A percentile compares a stretch with the other conserved stretches of the same genome.
phyloP scores from a whole-genome alignment of 2,797 vertebrate species.

The Sebastes dallii region DNA sequence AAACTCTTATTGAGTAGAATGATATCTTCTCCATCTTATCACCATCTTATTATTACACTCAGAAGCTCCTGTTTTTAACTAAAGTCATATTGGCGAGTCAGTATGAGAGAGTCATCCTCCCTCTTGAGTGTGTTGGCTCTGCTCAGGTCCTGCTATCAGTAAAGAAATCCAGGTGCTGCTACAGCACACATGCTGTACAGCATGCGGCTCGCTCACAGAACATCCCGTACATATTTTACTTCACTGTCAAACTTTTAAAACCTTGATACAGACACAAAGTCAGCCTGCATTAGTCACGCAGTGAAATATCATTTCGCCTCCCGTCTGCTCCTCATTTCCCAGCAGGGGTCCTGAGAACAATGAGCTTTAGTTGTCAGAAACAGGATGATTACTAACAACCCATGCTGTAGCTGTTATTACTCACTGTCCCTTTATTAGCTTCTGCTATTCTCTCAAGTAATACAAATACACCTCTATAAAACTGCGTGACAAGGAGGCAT shows the following conservation, averaged over 20 bases:
- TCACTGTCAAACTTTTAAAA: constrained; percentile 5
- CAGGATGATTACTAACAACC: neutral
- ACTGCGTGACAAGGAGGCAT: constrained; percentile 15
- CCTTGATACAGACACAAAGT: neutral
- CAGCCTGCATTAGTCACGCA: constrained; percentile 5
- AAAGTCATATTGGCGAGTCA: neutral
- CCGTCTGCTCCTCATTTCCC: constrained; percentile 6
- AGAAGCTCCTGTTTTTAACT: neutral
- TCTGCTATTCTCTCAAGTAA: constrained; percentile 24
- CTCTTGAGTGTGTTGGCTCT: no score
- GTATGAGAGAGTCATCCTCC: neutral
- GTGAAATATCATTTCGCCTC: neutral
- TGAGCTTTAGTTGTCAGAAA: constrained; percentile 26
- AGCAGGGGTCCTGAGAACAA: constrained; percentile 26
- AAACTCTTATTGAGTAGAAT: neutral
- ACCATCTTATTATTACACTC: neutral
- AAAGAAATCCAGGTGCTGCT: neutral
- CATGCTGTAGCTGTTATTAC: constrained; percentile 6
- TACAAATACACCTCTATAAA: constrained; percentile 17
- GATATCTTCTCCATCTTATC: neutral
- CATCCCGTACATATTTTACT: neutral
- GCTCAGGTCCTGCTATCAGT: no score
- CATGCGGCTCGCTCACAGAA: neutral
- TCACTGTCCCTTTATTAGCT: constrained; percentile 34
- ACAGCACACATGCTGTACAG: neutral